Evolutionary conservation across 2,888 invertebrate species (phyloP).

Genomic region (Agonopterix arenella): DNA sequence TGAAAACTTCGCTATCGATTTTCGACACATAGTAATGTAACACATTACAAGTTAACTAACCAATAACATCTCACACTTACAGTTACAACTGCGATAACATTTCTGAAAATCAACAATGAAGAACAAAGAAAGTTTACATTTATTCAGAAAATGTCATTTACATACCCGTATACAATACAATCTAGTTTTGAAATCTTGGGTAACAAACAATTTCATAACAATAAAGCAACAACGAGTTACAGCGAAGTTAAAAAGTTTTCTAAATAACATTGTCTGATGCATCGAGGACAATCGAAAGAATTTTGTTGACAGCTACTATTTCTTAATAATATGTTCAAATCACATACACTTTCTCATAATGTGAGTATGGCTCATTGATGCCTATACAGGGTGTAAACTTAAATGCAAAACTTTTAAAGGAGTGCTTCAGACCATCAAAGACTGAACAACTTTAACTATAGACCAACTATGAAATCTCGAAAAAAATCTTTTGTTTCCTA

Average conservation of each 20-base stretch:
- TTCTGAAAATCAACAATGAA: slow-evolving; percentile 42
- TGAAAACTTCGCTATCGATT: too few species aligned
- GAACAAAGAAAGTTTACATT: slow-evolving; percentile 71
- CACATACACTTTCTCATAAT: not conserved
- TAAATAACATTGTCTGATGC: slow-evolving; percentile 40
- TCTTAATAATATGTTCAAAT: slow-evolving; percentile 3
- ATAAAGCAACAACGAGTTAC: slow-evolving; percentile 29
- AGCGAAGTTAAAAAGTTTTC: slow-evolving; percentile 44
- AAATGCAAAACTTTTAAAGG: too few species aligned
- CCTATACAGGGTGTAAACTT: too few species aligned
- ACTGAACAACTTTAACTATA: too few species aligned
- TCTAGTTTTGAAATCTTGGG: slow-evolving; percentile 40
- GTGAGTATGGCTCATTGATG: too few species aligned
- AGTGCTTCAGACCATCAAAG: too few species aligned
- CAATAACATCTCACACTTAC: not conserved
- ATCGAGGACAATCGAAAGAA: slow-evolving; percentile 37
- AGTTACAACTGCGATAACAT: slow-evolving; percentile 33
- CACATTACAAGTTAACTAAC: too few species aligned
- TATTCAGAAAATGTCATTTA: slow-evolving; percentile 56
- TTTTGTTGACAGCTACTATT: slow-evolving; percentile 29
- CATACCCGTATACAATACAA: slow-evolving; percentile 21
- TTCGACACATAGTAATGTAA: too few species aligned
- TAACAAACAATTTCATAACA: slow-evolving; percentile 49
- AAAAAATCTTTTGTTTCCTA: too few species aligned
- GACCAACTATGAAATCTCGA: too few species aligned